Evolutionary conservation across 92 coral and sea anemone genomes (phyloP).

Genomic region (Epizoanthus rinbou): DNA sequence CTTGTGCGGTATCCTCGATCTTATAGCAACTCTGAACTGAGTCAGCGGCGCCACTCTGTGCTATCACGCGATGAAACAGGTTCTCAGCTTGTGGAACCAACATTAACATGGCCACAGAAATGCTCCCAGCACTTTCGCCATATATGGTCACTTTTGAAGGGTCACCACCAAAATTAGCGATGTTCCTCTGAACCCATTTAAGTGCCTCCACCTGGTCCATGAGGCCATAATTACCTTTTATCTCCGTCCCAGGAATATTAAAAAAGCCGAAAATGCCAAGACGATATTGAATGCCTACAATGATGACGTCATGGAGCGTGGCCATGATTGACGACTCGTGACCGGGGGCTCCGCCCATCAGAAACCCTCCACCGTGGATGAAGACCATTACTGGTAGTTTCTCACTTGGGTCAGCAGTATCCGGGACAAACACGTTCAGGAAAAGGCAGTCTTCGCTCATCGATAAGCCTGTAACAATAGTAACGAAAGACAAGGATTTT

Average conservation of each 20-base stretch:
- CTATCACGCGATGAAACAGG: slow-evolving; percentile 47
- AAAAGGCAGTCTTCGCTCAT: slow-evolving; percentile 70
- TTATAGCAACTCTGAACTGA: slow-evolving; percentile 1
- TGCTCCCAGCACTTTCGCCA: slow-evolving; percentile 51
- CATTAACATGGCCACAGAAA: slow-evolving; percentile 38
- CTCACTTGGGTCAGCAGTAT: slow-evolving; percentile 14
- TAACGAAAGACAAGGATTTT: not conserved
- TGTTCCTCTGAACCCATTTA: slow-evolving; percentile 51
- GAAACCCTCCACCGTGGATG: slow-evolving; percentile 72
- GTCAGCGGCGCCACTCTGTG: slow-evolving; percentile 42
- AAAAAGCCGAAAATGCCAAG: slow-evolving; percentile 75
- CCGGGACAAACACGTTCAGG: slow-evolving; percentile 62
- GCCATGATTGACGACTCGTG: slow-evolving; percentile 44
- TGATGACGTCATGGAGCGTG: slow-evolving; percentile 64
- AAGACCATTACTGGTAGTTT: slow-evolving; percentile 73
- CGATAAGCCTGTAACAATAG: slow-evolving; percentile 2
- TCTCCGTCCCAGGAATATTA: slow-evolving; percentile 66
- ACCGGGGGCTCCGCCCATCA: slow-evolving; percentile 12
- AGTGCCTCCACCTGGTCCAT: slow-evolving; percentile 65
- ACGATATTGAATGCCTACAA: slow-evolving; percentile 73
- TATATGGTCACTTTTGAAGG: slow-evolving; percentile 43
- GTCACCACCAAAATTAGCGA: slow-evolving; percentile 51
- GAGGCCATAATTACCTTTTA: slow-evolving; percentile 70
- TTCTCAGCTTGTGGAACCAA: slow-evolving; percentile 40
- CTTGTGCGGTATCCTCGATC: not conserved